Percentiles rank a stretch among this genome's conserved stretches.
These are phyloP conservation scores for Diglossa cyanea DNA, from an alignment of 2,797 vertebrate genomes.

Conservation along the genomic window DNA sequence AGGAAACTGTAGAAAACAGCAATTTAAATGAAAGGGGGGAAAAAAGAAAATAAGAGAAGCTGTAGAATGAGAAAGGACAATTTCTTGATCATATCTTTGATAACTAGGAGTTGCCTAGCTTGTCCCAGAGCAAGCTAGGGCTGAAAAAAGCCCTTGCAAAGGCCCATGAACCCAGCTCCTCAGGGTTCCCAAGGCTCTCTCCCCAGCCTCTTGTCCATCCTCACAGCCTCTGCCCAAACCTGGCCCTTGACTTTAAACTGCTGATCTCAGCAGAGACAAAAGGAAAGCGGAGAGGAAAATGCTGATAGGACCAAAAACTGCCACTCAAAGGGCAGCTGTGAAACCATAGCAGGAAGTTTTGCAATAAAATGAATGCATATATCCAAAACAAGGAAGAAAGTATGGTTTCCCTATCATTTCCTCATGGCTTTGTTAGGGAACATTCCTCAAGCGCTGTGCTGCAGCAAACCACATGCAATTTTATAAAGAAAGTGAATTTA, in stretches of 20 bases:
- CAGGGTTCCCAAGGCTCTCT: neutral
- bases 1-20: neutral
- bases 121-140: neutral
- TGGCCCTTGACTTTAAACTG: neutral
- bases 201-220: neutral
- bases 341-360: neutral
- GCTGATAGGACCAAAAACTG: neutral
- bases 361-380: neutral
- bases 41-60: neutral
- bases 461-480: neutral
- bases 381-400: neutral
- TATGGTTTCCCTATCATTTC: neutral
- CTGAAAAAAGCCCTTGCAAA: neutral
- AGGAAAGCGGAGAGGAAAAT: neutral
- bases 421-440: neutral
- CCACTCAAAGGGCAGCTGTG: neutral
- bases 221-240: neutral
- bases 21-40: neutral
- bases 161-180: accelerated
- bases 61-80: neutral
- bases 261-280: neutral
- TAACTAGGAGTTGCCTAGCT: neutral
- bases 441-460: neutral
- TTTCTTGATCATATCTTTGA: neutral
- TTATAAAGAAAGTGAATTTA: neutral